These are phyloP conservation scores for Oreohelix idahoensis DNA, from an alignment of 1,140 invertebrate species.

Conservation along the genomic window DNA sequence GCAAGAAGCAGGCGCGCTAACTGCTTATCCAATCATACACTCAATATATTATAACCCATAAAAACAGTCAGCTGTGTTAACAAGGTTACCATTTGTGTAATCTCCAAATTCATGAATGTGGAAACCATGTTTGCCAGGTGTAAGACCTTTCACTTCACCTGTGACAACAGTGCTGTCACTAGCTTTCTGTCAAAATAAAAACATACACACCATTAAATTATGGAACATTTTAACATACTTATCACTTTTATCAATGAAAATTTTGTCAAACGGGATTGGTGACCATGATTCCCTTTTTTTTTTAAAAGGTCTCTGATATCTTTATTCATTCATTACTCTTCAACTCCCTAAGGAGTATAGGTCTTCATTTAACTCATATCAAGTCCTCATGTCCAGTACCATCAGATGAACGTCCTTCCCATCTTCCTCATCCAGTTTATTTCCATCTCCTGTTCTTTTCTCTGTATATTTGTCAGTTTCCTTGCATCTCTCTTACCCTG, in stretches of 20 bases:
- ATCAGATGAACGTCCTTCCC: no score
- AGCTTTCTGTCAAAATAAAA: conserved; percentile 1
- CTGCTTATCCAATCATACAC: no score
- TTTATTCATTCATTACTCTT: background rate
- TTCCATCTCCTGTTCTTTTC: no score
- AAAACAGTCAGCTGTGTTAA: no score
- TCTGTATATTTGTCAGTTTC: background rate
- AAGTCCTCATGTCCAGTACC: no score
- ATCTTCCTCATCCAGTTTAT: background rate
- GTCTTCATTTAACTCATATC: no score
- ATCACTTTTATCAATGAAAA: background rate
- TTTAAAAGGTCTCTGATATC: background rate
- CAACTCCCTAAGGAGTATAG: no score
- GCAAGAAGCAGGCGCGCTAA: no score
- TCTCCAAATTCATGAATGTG: conserved; percentile 98
- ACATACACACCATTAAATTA: background rate
- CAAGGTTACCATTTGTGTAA: conserved; percentile 85
- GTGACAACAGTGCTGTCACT: conserved; percentile 77
- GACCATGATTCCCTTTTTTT: no score
- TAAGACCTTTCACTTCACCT: conserved; percentile 83
- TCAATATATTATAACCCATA: no score
- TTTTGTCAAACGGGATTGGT: background rate
- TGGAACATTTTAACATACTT: no score
- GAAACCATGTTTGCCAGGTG: conserved; percentile 88
- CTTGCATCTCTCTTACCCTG: no score